These are phyloP conservation scores for Bufo bufo DNA, from an alignment of 2,113 vertebrate genomes.

Conservation along the genomic window DNA sequence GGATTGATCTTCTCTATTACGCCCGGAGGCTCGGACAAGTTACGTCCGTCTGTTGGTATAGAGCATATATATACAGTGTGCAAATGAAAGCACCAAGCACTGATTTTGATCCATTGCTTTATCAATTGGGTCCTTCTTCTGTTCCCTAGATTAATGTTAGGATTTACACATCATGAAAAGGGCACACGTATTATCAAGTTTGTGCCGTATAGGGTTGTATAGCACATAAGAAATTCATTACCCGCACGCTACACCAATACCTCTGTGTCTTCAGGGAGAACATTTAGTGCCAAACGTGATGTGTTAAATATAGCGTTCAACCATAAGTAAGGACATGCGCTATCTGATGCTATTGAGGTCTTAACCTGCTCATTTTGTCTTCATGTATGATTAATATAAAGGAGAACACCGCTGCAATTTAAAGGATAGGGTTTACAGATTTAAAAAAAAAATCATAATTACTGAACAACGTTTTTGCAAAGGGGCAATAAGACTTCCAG, in stretches of 20 bases:
- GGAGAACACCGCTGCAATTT: neutral
- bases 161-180: neutral
- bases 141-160: neutral
- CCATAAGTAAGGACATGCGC: neutral
- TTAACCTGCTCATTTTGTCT: neutral
- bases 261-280: neutral
- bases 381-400: neutral
- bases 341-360: neutral
- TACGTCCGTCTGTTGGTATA: neutral
- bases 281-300: neutral
- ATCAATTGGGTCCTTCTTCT: neutral
- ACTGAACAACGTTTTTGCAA: no score
- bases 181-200: neutral
- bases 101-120: conserved; percentile 10
- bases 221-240: neutral
- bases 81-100: neutral
- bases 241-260: neutral
- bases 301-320: neutral
- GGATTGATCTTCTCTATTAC: conserved; percentile 22
- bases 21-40: neutral
- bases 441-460: no score
- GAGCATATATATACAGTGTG: conserved; percentile 17
- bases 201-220: neutral
- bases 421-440: no score
- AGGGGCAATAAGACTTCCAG: no score